phyloP scores from a whole-genome alignment of 2,888 invertebrate genomes.

The Esperia sulphurella region DNA sequence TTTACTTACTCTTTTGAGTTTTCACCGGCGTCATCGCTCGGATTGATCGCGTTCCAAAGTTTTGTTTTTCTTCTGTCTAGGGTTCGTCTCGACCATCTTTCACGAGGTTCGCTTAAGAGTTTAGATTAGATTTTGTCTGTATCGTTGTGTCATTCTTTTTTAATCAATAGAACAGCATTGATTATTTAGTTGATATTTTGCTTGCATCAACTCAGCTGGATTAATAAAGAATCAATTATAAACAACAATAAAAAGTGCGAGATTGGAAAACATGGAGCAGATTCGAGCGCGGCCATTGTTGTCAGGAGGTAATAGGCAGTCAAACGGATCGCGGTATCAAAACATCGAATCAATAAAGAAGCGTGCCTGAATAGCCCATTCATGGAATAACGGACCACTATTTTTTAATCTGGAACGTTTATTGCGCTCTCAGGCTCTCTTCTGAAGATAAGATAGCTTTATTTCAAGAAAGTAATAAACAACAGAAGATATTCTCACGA shows the following conservation, averaged over 20 bases:
- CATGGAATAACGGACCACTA: constrained; percentile 50
- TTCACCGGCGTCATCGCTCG: constrained; percentile 43
- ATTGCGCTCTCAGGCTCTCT: constrained; percentile 27
- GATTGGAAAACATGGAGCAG: constrained; percentile 52
- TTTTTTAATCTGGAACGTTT: constrained; percentile 44
- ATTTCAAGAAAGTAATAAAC: neutral
- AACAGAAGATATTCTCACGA: neutral
- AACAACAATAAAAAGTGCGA: constrained; percentile 56
- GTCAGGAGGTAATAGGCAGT: constrained; percentile 59
- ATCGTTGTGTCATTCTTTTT: constrained; percentile 43
- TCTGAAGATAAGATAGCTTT: constrained; percentile 7
- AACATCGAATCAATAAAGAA: constrained; percentile 64
- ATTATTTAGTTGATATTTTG: constrained; percentile 16
- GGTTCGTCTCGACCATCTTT: constrained; percentile 55
- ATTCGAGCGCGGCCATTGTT: constrained; percentile 53
- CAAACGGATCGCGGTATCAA: constrained; percentile 59
- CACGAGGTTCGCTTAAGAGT: constrained; percentile 62
- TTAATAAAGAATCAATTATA: constrained; percentile 64
- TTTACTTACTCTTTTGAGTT: constrained; percentile 56
- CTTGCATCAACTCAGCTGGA: constrained; percentile 24
- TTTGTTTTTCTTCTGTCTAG: constrained; percentile 75
- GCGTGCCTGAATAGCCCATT: constrained; percentile 52
- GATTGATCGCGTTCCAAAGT: constrained; percentile 58
- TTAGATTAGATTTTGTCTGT: constrained; percentile 62
- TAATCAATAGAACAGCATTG: constrained; percentile 6